Conservation (phyloP, 2,113 vertebrate genomes). For the Morone chrysops region DNA sequence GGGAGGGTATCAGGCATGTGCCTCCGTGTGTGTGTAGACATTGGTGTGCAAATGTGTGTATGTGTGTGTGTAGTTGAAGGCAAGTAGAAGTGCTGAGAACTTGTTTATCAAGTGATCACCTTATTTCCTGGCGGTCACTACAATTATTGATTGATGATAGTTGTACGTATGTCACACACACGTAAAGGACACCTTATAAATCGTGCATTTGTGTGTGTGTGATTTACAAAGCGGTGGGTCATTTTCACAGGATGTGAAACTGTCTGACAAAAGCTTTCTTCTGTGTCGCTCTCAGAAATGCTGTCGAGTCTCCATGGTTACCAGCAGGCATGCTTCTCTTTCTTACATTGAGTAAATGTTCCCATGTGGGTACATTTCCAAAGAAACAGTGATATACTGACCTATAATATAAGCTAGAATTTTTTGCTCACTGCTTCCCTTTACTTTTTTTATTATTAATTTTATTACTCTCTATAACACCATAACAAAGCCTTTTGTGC, state of each 20-base stretch:
- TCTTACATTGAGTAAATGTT: slow-evolving; percentile 15
- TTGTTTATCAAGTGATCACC: slow-evolving; percentile 8
- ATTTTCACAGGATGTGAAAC: slow-evolving; percentile 44
- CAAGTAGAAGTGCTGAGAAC: neutral
- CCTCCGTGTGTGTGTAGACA: slow-evolving; percentile 15
- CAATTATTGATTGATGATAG: neutral
- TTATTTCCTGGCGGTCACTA: slow-evolving; percentile 29
- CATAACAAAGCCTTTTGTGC: neutral
- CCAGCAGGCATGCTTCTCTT: slow-evolving; percentile 44
- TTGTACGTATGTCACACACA: neutral
- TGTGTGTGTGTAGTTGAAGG: neutral
- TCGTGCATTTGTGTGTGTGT: slow-evolving; percentile 1
- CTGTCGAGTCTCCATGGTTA: slow-evolving; percentile 69
- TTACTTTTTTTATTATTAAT: no score
- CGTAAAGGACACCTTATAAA: neutral
- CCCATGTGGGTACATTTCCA: slow-evolving; percentile 38
- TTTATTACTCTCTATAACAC: neutral
- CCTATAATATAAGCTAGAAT: neutral
- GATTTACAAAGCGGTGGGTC: slow-evolving; percentile 4
- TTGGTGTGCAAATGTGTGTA: neutral
- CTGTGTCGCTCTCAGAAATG: slow-evolving; percentile 39
- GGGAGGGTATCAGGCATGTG: slow-evolving; percentile 24
- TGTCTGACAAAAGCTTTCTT: slow-evolving; percentile 43
- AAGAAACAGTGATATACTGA: slow-evolving; percentile 24
- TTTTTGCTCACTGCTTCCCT: neutral